Evolutionary conservation across 2,113 vertebrate species (phyloP).

Genomic region (Atlantisia rogersi): DNA sequence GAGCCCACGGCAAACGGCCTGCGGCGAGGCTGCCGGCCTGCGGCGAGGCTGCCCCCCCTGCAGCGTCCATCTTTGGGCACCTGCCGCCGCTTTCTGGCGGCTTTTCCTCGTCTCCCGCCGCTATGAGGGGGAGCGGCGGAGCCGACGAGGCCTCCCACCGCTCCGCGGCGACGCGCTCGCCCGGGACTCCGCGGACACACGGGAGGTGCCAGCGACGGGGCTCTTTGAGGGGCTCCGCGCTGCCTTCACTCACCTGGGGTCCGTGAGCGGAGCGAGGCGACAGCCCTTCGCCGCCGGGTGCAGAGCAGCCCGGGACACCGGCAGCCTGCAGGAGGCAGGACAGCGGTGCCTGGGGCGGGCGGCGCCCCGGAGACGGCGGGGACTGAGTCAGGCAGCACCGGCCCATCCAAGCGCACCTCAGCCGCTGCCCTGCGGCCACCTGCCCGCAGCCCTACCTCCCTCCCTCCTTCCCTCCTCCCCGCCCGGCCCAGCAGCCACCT

Average conservation of each 20-base stretch:
- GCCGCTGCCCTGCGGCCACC: background rate
- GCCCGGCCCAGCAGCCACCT: background rate
- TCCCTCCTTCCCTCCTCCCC: background rate
- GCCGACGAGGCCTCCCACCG: too few species aligned
- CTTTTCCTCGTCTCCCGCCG: background rate
- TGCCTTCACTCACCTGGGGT: background rate
- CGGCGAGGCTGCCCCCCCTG: background rate
- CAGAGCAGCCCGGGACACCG: background rate
- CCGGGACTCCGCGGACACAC: background rate
- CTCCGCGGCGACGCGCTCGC: background rate
- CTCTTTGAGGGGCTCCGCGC: background rate
- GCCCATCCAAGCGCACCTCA: background rate
- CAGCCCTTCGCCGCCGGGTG: background rate
- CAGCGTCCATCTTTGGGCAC: background rate
- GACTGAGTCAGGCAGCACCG: background rate
- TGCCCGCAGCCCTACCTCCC: background rate
- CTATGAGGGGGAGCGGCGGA: background rate
- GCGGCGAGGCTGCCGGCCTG: background rate
- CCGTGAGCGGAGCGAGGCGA: background rate
- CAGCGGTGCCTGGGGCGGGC: background rate
- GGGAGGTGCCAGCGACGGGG: background rate
- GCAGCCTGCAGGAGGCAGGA: background rate
- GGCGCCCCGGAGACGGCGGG: background rate
- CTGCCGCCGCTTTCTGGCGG: background rate
- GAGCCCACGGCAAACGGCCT: background rate